These are phyloP conservation scores for Myocastor coypus DNA, from an alignment of 2,113 vertebrate species.

Conservation along the genomic window DNA sequence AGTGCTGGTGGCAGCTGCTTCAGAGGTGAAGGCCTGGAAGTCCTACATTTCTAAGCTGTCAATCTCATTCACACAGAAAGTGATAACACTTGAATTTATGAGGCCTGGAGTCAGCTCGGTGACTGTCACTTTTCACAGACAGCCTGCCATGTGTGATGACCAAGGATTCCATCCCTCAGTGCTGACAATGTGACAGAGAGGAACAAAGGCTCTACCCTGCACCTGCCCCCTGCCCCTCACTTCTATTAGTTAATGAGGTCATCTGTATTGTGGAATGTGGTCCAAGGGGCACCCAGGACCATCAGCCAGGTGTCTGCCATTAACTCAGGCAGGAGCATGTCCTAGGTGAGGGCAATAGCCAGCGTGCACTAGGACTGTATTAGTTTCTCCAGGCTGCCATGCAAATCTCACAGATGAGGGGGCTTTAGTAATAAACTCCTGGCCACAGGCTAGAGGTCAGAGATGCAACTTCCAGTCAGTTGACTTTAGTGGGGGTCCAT, in stretches of 20 bases:
- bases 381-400: accelerated
- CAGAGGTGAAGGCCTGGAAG: background rate
- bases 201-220: too few relatives aligned
- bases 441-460: background rate
- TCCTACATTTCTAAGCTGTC: too few relatives aligned
- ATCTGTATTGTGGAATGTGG: background rate
- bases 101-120: background rate
- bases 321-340: background rate
- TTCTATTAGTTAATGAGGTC: background rate
- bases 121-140: background rate
- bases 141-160: accelerated
- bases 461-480: background rate
- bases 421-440: background rate
- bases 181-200: background rate
- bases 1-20: background rate
- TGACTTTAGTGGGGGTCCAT: too few relatives aligned
- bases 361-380: accelerated
- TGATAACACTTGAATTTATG: background rate
- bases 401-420: background rate
- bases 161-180: background rate
- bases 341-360: background rate
- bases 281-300: background rate
- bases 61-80: background rate
- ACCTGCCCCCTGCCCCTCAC: background rate
- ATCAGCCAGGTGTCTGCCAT: background rate